phyloP scores from a whole-genome alignment of 1,140 invertebrate genomes.

The Nixonia krombeini region DNA sequence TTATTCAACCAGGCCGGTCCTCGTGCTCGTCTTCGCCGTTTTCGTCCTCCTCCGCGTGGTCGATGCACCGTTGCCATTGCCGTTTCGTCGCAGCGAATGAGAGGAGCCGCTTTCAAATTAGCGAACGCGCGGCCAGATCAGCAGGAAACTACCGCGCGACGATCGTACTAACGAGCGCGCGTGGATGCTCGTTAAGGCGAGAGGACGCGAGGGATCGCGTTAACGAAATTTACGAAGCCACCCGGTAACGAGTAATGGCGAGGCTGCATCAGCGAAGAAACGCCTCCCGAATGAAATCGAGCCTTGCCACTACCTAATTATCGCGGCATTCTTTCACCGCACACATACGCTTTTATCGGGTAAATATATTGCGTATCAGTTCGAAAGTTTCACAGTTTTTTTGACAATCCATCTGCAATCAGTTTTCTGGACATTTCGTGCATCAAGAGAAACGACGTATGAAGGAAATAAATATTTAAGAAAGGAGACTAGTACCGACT shows the following conservation, averaged over 20 bases:
- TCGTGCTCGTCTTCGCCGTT: no score
- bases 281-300: slow-evolving; percentile 39
- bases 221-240: slow-evolving; percentile 61
- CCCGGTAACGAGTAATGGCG: slow-evolving; percentile 54
- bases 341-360: no score
- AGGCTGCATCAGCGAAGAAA: slow-evolving; percentile 42
- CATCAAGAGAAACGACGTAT: no score
- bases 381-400: no score
- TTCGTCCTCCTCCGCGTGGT: slow-evolving; percentile 9
- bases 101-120: slow-evolving; percentile 51
- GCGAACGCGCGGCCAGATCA: slow-evolving; percentile 42
- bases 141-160: slow-evolving; percentile 39
- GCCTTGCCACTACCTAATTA: slow-evolving; percentile 26
- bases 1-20: slow-evolving; percentile 40
- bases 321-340: no score
- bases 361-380: no score
- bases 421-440: no score
- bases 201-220: slow-evolving; percentile 50
- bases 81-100: slow-evolving; percentile 43
- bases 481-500: no score
- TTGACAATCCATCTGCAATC: no score
- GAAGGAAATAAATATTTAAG: no score
- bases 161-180: slow-evolving; percentile 56
- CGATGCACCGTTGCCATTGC: slow-evolving; percentile 31
- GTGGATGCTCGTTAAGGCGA: slow-evolving; percentile 57